Conservation (phyloP, 2,797 vertebrate genomes). For the Squalus acanthias region DNA sequence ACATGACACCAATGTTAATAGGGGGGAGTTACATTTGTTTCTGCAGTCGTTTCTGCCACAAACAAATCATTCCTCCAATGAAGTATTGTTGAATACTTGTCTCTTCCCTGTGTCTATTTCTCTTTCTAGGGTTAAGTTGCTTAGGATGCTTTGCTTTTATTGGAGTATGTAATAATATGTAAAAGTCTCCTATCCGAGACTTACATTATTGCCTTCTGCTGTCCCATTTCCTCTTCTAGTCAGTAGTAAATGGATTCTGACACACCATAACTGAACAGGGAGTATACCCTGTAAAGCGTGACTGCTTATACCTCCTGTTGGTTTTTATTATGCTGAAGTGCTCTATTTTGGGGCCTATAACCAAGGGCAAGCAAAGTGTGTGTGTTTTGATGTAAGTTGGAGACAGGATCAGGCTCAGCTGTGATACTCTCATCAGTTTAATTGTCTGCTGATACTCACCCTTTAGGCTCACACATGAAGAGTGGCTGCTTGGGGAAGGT, state of each 20-base stretch:
- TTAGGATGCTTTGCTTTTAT: not conserved
- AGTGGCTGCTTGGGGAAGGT: not conserved
- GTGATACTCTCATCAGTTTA: not conserved
- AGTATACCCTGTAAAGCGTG: not conserved
- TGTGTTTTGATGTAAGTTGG: not conserved
- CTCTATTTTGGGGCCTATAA: not conserved
- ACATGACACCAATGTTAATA: not conserved
- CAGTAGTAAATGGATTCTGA: not conserved
- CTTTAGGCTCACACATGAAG: not conserved
- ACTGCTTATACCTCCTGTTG: not conserved
- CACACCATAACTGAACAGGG: not conserved
- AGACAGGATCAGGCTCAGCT: not conserved
- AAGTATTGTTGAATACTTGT: not conserved
- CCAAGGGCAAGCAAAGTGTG: not conserved
- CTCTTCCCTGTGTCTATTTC: not conserved
- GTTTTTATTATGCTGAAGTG: not conserved
- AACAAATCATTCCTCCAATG: constrained; percentile 18
- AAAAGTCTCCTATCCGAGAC: not conserved
- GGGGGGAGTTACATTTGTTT: constrained; percentile 20
- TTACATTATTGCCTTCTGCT: not conserved
- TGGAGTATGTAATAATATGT: not conserved
- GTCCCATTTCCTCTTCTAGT: not conserved
- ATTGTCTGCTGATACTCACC: not conserved
- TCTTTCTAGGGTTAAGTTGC: not conserved
- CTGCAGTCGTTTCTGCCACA: not conserved